Conservation (phyloP, 2,113 vertebrate genomes). For the Mastomys coucha region DNA sequence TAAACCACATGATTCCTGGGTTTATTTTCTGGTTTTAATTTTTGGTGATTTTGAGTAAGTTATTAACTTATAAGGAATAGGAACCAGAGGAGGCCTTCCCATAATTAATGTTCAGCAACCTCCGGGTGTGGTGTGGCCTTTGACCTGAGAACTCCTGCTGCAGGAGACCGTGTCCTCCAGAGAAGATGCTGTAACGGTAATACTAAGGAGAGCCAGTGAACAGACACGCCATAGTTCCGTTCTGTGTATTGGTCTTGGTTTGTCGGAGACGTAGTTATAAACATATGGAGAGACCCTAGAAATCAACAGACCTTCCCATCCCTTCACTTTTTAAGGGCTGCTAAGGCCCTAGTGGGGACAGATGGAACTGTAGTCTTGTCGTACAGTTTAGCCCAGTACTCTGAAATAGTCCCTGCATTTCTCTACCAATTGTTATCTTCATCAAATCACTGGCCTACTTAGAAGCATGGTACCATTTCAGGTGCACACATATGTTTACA, state of each 20-base stretch:
- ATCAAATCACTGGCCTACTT: not conserved
- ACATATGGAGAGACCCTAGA: not conserved
- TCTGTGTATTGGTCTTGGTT: not conserved
- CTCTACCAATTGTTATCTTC: not conserved
- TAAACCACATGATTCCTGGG: not conserved
- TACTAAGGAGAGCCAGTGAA: not conserved
- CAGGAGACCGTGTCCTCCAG: not conserved
- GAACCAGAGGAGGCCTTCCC: not conserved
- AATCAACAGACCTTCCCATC: not conserved
- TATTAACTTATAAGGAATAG: not conserved
- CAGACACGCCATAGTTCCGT: not conserved
- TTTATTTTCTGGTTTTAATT: not conserved
- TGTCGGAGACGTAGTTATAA: not conserved
- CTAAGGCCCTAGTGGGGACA: not conserved
- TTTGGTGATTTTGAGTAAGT: conserved; percentile 9
- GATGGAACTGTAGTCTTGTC: not conserved
- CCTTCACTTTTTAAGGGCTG: not conserved
- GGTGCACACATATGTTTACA: not conserved
- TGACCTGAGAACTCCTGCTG: too few species aligned
- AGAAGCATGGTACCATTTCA: not conserved
- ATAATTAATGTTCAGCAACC: not conserved
- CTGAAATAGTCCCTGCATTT: not conserved
- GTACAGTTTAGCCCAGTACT: not conserved
- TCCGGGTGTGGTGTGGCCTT: not conserved
- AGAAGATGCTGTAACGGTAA: not conserved